Evolutionary conservation across 1,140 invertebrate species (phyloP), one percentile per base, ranked within the genome.

Genomic region (roundworm (Caenorhabditis elegans)): DNA sequence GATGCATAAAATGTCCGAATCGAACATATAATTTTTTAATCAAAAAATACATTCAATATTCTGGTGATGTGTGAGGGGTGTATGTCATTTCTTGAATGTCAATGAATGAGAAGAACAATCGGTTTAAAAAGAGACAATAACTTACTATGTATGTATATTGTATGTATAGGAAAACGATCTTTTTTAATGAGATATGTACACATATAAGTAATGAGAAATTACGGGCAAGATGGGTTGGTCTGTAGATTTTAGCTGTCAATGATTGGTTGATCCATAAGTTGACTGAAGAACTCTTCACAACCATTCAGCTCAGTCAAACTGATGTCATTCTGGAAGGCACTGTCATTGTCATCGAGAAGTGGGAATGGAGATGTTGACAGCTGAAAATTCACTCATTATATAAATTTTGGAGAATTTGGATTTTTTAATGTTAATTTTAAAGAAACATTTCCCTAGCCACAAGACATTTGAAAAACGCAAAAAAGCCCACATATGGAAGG

Each of bases 131-230:
- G 28, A 34, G 60, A 70, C 60, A 70, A 70, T 70, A 70, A 70
- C 60, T 70, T 70, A 70, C 60, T 70, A 70, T 43, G 60, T 70
- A 70, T 39, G 53, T 60, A 60, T 60, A 60, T 60, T 60, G 53
- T 60, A 60, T 60, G 53, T 60, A 60, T 60, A 60, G 53, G 13
- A 17, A 34, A 34, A 24, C 2, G 53, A 6, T n/a, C n/a, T n/a
- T n/a, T n/a, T n/a, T n/a, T n/a, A n/a, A n/a, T n/a, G n/a, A n/a
- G 53, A 60, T 60, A 60, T 60, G 53, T 60, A 60, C 53, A 60
- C 10, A 31, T 10, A 60, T 19, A 34, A 60, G 13, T 17, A 15
- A 17, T 15, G 15, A 34, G 11, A 31, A 17, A n/a, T n/a, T n/a
- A n/a, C n/a, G 49, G 53, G 53, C 53, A 60, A 60, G 53, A 60